Evolutionary conservation across 2,113 vertebrate genomes (phyloP).

Genomic region (Lepus americanus): DNA sequence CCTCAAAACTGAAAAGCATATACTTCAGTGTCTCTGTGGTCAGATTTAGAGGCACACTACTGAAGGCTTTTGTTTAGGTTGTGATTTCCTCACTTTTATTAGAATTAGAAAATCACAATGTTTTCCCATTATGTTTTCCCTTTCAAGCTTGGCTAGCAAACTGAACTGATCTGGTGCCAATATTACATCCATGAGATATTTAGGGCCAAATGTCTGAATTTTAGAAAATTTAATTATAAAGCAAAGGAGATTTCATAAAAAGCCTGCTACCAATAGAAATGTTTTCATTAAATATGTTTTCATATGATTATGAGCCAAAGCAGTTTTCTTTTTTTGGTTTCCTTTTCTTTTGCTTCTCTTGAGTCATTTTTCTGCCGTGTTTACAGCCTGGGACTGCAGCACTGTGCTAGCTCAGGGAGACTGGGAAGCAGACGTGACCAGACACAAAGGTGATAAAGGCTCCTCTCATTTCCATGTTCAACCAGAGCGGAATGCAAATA

Average conservation of each 20-base stretch:
- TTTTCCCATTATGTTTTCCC: slow-evolving; percentile 72
- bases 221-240: slow-evolving; percentile 79
- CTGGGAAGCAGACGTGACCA: slow-evolving; percentile 69
- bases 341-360: background rate
- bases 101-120: slow-evolving; percentile 58
- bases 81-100: slow-evolving; percentile 69
- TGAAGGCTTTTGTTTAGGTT: slow-evolving; percentile 55
- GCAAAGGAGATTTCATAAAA: slow-evolving; percentile 71
- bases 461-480: slow-evolving; percentile 73
- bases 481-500: slow-evolving; percentile 74
- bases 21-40: slow-evolving; percentile 21
- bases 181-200: slow-evolving; percentile 48
- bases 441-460: slow-evolving; percentile 80
- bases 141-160: slow-evolving; percentile 64
- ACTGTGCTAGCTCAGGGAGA: background rate
- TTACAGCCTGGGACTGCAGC: slow-evolving; percentile 25
- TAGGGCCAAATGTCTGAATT: slow-evolving; percentile 69
- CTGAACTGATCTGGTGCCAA: slow-evolving; percentile 62
- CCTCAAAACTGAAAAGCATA: slow-evolving; percentile 11
- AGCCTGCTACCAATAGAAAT: slow-evolving; percentile 61
- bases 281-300: slow-evolving; percentile 75
- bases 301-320: slow-evolving; percentile 51
- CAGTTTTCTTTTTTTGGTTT: background rate
- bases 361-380: slow-evolving; percentile 35
- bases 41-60: slow-evolving; percentile 29